Evolutionary conservation across 2,888 invertebrate genomes (phyloP), one percentile per base, ranked within the genome.

Genomic region (Cyclophora punctaria): DNA sequence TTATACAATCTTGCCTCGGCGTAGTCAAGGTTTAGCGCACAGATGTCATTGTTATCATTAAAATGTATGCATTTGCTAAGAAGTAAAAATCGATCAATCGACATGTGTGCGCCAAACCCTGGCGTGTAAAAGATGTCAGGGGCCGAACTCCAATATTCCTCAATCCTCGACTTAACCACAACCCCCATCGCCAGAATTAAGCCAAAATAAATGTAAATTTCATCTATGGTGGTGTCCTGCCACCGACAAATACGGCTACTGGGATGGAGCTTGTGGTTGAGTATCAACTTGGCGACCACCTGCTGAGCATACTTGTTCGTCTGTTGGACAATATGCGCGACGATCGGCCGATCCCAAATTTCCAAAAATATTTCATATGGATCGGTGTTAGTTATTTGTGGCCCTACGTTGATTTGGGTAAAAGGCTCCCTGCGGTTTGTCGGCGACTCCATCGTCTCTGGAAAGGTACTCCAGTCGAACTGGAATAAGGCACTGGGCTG

Each of bases 301-400:
- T 62, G 54, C 52, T 64, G 55, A 7, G 62, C 61, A 50, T 20
- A 20, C 20, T 20, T 20, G 2, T 20, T 20, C 20, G 20, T 20
- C 20, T 20, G 20, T 20, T 20, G 20, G 20, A 20, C 20, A 20
- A 20, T 20, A 20, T 20, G 20, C 20, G 20, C 20, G 20, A 20
- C 20, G 65, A 63, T 41, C 35, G 54, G 44, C 5, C 49, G 53
- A 59, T 64, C 56, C 66, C 65, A 66, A 48, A 65, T 67, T 4
- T 41, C 49, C 52, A 51, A 40, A 43, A 62, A 66, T 41, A 54
- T 46, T n/a, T 56, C 55, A 52, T 63, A 62, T 3, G 62, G 64
- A 34, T 58, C 53, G 45, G 2, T 49, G 5, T 7, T 20, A 7
- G 53, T 51, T 54, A 46, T 37, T 35, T 59, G 60, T 3, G 62